These are phyloP conservation scores for Gnathonemus echidnorhynchus DNA, from an alignment of 2,113 vertebrate genomes.

Conservation along the genomic window DNA sequence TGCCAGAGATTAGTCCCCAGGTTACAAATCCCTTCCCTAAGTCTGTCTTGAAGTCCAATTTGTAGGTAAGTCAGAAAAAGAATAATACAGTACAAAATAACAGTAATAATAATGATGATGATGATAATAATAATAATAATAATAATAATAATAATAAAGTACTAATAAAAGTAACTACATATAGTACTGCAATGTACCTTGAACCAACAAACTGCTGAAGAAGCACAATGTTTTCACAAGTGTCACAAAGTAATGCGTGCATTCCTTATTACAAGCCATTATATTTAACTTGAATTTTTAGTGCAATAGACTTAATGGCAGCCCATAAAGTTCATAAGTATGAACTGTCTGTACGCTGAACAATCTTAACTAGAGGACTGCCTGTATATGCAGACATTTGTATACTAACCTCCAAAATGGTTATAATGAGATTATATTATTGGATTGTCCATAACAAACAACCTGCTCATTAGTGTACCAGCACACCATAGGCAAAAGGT, in stretches of 20 bases:
- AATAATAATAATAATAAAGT: neutral
- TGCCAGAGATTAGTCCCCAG: neutral
- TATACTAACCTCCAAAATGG: neutral
- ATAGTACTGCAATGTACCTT: neutral
- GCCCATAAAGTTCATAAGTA: neutral
- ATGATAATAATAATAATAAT: neutral
- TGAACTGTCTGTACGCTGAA: neutral
- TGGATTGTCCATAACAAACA: neutral
- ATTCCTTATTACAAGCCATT: neutral
- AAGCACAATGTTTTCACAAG: neutral
- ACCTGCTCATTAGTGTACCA: neutral
- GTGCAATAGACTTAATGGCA: neutral
- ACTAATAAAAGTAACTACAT: neutral
- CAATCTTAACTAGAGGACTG: neutral
- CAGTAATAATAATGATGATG: neutral
- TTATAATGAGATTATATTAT: neutral
- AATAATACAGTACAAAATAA: neutral
- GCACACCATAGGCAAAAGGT: neutral
- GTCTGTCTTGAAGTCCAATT: neutral
- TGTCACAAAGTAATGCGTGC: neutral
- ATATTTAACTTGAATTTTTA: neutral
- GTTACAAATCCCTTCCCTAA: neutral
- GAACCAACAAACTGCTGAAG: neutral
- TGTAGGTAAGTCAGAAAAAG: neutral
- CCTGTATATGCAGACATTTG: neutral